Percentiles rank a stretch among this genome's conserved stretches.
Conservation (phyloP, 2,888 invertebrate genomes). For the Stenotaenia linearis region DNA sequence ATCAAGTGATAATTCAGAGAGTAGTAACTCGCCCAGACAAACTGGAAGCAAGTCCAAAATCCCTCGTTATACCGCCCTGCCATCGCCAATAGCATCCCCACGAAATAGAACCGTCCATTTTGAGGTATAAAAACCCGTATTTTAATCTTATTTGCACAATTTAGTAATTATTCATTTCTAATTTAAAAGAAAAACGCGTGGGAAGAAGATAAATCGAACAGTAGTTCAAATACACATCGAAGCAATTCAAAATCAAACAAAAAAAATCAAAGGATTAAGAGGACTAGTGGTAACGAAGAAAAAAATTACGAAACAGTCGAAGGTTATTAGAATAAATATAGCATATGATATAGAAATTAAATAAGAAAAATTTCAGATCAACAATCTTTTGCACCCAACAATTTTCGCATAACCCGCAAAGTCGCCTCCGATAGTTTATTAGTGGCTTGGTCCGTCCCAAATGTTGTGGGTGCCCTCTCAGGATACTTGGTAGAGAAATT, state of each 20-base stretch:
- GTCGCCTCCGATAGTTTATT: constrained; percentile 41
- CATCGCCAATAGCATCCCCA: constrained; percentile 14
- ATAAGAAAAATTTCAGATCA: neutral
- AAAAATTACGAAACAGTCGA: constrained; percentile 36
- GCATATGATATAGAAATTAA: neutral
- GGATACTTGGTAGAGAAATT: constrained; percentile 35
- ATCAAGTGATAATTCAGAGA: neutral
- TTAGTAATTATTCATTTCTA: neutral
- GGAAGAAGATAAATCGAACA: neutral
- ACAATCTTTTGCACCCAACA: constrained; percentile 33
- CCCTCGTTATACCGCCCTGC: constrained; percentile 13
- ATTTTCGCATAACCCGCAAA: constrained; percentile 40
- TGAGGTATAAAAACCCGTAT: neutral
- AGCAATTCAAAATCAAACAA: constrained; percentile 34
- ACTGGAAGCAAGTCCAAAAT: constrained; percentile 1
- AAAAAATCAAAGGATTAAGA: constrained; percentile 37
- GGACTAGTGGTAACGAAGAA: constrained; percentile 36
- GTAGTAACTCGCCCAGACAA: neutral
- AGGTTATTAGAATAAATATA: neutral
- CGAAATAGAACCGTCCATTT: constrained; percentile 8
- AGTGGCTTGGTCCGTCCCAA: constrained; percentile 40
- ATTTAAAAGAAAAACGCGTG: neutral
- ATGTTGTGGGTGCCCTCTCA: constrained; percentile 41
- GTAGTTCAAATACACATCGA: neutral
- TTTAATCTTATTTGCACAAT: neutral